Percentiles rank a stretch among this genome's conserved stretches.
phyloP scores from a whole-genome alignment of 2,888 invertebrate species.

The Drosophila vallismaia region DNA sequence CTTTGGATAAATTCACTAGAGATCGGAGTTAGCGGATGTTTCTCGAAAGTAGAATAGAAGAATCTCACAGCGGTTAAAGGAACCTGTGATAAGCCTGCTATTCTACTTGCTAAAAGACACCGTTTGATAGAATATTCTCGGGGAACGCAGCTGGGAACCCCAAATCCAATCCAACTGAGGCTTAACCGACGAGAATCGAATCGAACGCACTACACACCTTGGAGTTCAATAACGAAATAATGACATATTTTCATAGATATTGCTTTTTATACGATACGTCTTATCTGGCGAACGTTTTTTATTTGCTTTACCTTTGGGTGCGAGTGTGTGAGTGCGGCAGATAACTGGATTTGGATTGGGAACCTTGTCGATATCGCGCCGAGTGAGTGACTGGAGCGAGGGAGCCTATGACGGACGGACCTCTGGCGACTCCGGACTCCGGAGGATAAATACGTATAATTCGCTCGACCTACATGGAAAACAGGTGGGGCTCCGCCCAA shows the following conservation, averaged over 20 bases:
- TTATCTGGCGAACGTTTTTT: slow-evolving; percentile 67
- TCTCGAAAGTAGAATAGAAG: slow-evolving; percentile 80
- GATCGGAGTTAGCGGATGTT: slow-evolving; percentile 57
- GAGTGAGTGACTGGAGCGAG: slow-evolving; percentile 40
- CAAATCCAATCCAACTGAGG: not conserved
- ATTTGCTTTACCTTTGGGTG: slow-evolving; percentile 68
- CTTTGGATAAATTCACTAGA: not conserved
- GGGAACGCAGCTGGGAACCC: not conserved
- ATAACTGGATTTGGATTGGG: slow-evolving; percentile 78
- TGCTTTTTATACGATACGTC: slow-evolving; percentile 77
- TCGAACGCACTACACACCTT: slow-evolving; percentile 55
- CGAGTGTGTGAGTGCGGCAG: slow-evolving; percentile 51
- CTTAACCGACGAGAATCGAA: not conserved
- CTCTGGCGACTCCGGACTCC: slow-evolving; percentile 53
- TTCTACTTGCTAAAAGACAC: slow-evolving; percentile 75
- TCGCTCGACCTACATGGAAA: slow-evolving; percentile 17
- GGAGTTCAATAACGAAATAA: slow-evolving; percentile 79
- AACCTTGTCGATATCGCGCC: slow-evolving; percentile 65
- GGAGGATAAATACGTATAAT: slow-evolving; percentile 47
- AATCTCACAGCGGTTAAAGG: slow-evolving; percentile 67
- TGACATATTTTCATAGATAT: slow-evolving; percentile 79
- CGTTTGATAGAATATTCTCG: slow-evolving; percentile 31
- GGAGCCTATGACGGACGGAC: slow-evolving; percentile 45
- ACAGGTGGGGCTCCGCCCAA: slow-evolving; percentile 20
- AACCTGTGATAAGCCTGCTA: slow-evolving; percentile 79